Evolutionary conservation across 2,888 invertebrate genomes (phyloP), one percentile per base, ranked within the genome.

Genomic region (Portevinia maculata): DNA sequence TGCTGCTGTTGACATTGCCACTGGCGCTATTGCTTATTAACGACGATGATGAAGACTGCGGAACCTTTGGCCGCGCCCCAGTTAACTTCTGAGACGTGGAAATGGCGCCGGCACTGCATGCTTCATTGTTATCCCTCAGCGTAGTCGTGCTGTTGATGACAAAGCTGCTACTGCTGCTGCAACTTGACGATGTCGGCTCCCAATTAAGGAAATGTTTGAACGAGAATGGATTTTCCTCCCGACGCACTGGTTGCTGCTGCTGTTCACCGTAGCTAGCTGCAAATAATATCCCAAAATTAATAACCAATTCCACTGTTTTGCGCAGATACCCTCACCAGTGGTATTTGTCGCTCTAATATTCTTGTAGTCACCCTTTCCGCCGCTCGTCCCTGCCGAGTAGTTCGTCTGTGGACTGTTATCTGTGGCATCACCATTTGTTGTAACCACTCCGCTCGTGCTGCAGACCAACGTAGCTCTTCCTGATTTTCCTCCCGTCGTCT

Each of bases 201-300:
- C 94, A 93, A 88, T 94, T 94, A 86, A 96, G 90, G 89, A 97
- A 97, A 89, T 96, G 96, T 88, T 96, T 95, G 87, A 97, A 96
- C 67, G 96, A 96, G 90, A 96, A 96, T 2, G 95, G 94, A 90
- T 95, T 95, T 86, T 95, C 84, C 46, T 84, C 79, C 13, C 84
- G 32, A 0, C 84, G 62, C 32, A 69, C 55, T 39, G 73, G 73
- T 19, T 59, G 81, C 9, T 57, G 46, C 7, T 50, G 70, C 55
- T 39, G 8, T 53, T 84, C 62, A 70, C 52, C 48, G 15, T 70
- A 75, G 28, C 32, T 75, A 60, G 65, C 74, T 76, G 13, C 11
- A 55, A 37, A 13, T 9, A 52, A n/a, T 13, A 28, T n/a, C 28
- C 28, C 5, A 15, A 28, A 15, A 41, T 52, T 28, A 1, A 15